Evolutionary conservation across 1,140 invertebrate genomes (phyloP), one percentile per base, ranked within the genome.

Genomic region (Drosophila baimaii): DNA sequence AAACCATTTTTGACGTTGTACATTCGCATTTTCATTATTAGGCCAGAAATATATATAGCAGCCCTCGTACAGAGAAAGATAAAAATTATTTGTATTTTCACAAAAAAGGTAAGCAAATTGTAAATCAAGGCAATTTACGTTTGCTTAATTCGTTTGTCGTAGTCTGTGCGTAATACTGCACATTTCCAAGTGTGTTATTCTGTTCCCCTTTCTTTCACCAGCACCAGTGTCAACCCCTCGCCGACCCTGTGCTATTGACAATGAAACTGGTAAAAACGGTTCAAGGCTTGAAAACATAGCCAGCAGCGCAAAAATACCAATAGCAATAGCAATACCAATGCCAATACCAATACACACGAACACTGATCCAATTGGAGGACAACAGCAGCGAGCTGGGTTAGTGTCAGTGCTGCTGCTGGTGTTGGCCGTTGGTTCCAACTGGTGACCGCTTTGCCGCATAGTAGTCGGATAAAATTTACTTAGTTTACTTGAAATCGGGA

Each of bases 211-310:
- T 12, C 5, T 23, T 19, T n/a, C 25, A 44, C 21, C 33, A 35
- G 33, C 33, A 47, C 41, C 55, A 19, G 19, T 41, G 37, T 44
- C 57, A 56, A 51, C 54, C 54, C 71, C 12, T 15, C 15, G 39
- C 13, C 47, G 54, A 46, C 77, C 55, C 61, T 57, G 47, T 41
- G 29, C 65, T 57, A 37, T 52, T 69, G 77, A 69, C 77, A 79
- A 57, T 79, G 77, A 75, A 69, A 75, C 69, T 61, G 62, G 61
- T 66, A 77, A 79, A 46, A 66, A 72, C 75, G 76, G 44, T 54
- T 29, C 56, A 66, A 79, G 54, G 55, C 31, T 59, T 33, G 39
- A 73, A 56, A 64, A 68, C 61, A 72, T 62, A 59, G 64, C 64
- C 64, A 65, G 33, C 10, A 27, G 31, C 3, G 7, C 25, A 66